Conservation (phyloP, 2,797 vertebrate genomes). For the Hipposideros larvatus region DNA sequence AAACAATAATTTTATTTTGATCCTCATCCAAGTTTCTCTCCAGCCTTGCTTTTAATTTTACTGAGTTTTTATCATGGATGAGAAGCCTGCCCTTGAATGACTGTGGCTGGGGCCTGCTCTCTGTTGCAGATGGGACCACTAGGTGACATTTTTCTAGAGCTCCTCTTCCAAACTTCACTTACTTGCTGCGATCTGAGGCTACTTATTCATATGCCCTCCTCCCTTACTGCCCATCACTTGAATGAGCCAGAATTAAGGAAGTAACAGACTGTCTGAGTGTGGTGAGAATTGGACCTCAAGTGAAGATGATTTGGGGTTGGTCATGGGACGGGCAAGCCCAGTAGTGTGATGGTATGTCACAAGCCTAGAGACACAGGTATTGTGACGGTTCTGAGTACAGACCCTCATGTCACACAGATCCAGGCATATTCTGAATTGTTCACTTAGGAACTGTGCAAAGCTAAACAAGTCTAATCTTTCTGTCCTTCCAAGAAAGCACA, state of each 20-base stretch:
- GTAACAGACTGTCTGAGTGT: neutral
- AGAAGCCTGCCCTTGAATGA: neutral
- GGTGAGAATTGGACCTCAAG: neutral
- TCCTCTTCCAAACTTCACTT: neutral
- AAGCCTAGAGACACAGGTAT: neutral
- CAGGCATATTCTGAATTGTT: neutral
- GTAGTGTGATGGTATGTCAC: neutral
- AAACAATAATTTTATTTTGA: neutral
- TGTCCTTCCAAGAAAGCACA: neutral
- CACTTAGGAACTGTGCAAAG: neutral
- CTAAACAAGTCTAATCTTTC: neutral
- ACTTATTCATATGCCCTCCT: neutral
- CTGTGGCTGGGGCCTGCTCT: neutral
- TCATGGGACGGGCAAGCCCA: no score
- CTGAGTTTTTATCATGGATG: neutral
- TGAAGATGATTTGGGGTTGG: neutral
- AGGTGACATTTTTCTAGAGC: neutral
- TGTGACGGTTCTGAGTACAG: neutral
- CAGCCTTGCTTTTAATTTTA: neutral
- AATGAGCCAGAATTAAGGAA: neutral
- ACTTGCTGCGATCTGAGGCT: neutral
- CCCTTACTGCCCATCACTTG: neutral
- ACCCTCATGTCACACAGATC: neutral
- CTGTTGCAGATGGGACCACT: neutral
- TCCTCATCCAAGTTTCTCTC: neutral